Evolutionary conservation across 2,888 invertebrate genomes (phyloP).

Genomic region (Netelia fuscicornis): DNA sequence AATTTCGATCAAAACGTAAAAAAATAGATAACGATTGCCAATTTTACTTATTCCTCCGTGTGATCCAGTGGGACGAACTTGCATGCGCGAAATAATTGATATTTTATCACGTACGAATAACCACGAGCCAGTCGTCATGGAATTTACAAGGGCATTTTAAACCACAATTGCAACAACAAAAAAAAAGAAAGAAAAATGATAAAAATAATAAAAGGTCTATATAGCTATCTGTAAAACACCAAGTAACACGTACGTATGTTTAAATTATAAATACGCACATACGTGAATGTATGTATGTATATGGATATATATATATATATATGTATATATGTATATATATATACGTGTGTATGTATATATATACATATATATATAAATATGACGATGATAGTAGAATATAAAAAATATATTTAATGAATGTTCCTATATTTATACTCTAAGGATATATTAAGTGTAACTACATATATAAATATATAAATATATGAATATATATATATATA

Average conservation of each 20-base stretch:
- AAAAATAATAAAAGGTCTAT: constrained; percentile 31
- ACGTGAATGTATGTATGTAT: constrained; percentile 73
- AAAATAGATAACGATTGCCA: constrained; percentile 15
- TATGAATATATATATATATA: no score
- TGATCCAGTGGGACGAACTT: background rate
- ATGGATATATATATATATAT: background rate
- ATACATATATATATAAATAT: constrained; percentile 74
- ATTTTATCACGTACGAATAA: background rate
- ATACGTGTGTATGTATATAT: constrained; percentile 63
- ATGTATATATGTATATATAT: constrained; percentile 68
- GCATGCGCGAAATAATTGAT: constrained; percentile 16
- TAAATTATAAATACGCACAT: constrained; percentile 73
- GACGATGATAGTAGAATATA: constrained; percentile 78
- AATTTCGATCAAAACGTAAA: constrained; percentile 22
- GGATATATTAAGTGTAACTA: constrained; percentile 82
- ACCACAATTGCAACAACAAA: constrained; percentile 73
- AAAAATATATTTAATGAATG: constrained; percentile 84
- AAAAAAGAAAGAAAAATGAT: constrained; percentile 46
- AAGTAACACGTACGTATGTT: constrained; percentile 80
- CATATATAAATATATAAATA: constrained; percentile 11
- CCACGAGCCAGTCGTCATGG: constrained; percentile 77
- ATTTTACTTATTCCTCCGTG: background rate
- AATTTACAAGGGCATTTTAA: constrained; percentile 82
- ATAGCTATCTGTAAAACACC: constrained; percentile 82
- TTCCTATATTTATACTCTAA: constrained; percentile 85